Evolutionary conservation across 2,113 vertebrate species (phyloP).

Genomic region (Dicrurus megarhynchus): DNA sequence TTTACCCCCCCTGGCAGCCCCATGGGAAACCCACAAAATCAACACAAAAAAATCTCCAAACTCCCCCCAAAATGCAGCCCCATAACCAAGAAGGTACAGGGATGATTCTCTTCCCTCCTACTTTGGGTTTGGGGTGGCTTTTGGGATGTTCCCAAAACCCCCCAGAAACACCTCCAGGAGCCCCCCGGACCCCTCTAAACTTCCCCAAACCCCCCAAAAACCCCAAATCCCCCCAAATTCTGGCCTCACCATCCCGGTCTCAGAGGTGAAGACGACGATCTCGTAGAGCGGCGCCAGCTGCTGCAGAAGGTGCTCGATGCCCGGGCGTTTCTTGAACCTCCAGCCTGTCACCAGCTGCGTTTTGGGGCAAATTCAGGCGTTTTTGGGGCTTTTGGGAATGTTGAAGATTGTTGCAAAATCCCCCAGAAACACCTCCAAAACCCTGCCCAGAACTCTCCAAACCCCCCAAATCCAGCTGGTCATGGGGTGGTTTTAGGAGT

Average conservation of each 20-base stretch:
- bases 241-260: neutral
- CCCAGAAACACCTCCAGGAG: neutral
- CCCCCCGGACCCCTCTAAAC: neutral
- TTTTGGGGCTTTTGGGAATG: neutral
- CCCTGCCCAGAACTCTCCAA: neutral
- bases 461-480: neutral
- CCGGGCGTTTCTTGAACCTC: neutral
- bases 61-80: neutral
- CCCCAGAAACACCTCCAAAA: neutral
- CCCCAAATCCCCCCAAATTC: neutral
- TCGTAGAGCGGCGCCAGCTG: neutral
- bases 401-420: neutral
- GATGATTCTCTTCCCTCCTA: neutral
- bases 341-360: neutral
- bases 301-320: neutral
- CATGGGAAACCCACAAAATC: too few relatives aligned
- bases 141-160: neutral
- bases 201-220: neutral
- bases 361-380: rapidly evolving
- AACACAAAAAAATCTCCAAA: neutral
- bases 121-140: too few relatives aligned
- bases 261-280: neutral
- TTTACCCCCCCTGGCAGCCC: neutral
- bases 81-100: too few relatives aligned
- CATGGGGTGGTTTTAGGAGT: neutral